Evolutionary conservation across 2,888 invertebrate species (phyloP).

Genomic region (Agrotis puta): DNA sequence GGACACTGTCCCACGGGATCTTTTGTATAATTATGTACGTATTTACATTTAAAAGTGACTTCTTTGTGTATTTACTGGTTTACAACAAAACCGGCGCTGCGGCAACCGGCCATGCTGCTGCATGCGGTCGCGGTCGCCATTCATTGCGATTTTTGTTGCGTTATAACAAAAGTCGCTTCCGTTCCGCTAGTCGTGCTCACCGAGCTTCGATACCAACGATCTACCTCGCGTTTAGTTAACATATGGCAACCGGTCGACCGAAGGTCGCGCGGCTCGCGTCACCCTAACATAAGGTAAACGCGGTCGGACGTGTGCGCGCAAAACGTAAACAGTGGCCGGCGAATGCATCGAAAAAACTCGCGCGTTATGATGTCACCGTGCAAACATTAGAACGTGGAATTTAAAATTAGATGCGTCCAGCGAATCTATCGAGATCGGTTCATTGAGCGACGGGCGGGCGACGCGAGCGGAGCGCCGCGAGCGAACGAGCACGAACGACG

Average conservation of each 20-base stretch:
- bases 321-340: slow-evolving; percentile 87
- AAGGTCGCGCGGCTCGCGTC: slow-evolving; percentile 80
- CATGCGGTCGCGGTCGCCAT: slow-evolving; percentile 52
- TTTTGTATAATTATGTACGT: slow-evolving; percentile 66
- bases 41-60: slow-evolving; percentile 46
- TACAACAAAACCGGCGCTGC: slow-evolving; percentile 67
- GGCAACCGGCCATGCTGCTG: slow-evolving; percentile 64
- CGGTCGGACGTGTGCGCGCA: slow-evolving; percentile 78
- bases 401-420: slow-evolving; percentile 87
- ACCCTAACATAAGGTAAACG: slow-evolving; percentile 76
- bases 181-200: slow-evolving; percentile 20
- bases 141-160: slow-evolving; percentile 66
- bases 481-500: slow-evolving; percentile 87
- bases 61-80: slow-evolving; percentile 72
- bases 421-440: slow-evolving; percentile 83
- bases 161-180: slow-evolving; percentile 37
- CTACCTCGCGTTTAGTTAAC: slow-evolving; percentile 55
- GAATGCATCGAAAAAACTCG: slow-evolving; percentile 86
- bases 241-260: slow-evolving; percentile 64
- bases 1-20: slow-evolving; percentile 62
- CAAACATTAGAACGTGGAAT: slow-evolving; percentile 87
- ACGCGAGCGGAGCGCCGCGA: slow-evolving; percentile 88
- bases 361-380: slow-evolving; percentile 88
- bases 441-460: slow-evolving; percentile 90
- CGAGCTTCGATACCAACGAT: slow-evolving; percentile 28